Evolutionary conservation across 2,888 invertebrate species (phyloP), one percentile per base, ranked within the genome.

Genomic region (Eupithecia inturbata): DNA sequence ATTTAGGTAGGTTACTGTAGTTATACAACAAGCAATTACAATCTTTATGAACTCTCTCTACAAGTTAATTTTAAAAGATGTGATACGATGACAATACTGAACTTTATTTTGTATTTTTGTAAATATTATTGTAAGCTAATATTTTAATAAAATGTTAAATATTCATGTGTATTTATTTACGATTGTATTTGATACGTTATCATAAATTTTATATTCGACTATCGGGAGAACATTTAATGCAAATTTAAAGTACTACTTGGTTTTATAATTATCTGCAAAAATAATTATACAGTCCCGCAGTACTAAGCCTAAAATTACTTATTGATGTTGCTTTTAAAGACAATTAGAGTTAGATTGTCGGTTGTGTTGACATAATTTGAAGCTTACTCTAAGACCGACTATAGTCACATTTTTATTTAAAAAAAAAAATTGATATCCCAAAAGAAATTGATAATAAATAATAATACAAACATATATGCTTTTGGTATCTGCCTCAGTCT

Each of bases 81-180:
- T 80, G 81, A 82, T 83, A 74, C 67, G 76, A 76, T 77, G 78
- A 78, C 80, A 76, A 71, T 66, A 77, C 39, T 72, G 79, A 77
- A 81, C 84, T 84, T 86, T 85, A 82, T 80, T 82, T 82, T 88
- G 81, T 85, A 89, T 88, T 91, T 89, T 92, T 93, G 93, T 93
- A 93, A 87, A 92, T 92, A 92, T 82, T 88, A 87, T 85, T 82
- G 84, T 89, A 89, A 86, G 84, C 81, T 83, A 82, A 83, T 84
- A 82, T 85, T 84, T 85, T 84, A 87, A 85, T 86, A 88, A 90
- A 87, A 86, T 80, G 84, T 84, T 85, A 76, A 60, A 77, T 36
- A 74, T 75, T 73, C 67, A 14, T 19, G 6, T 19, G 62, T 41
- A 33, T 63, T 74, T 63, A 62, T 45, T 16, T 41, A 41, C 41